Percentiles rank a stretch among this genome's conserved stretches.
Conservation (phyloP, 2,888 invertebrate genomes). For the Trachelus tabidus region DNA sequence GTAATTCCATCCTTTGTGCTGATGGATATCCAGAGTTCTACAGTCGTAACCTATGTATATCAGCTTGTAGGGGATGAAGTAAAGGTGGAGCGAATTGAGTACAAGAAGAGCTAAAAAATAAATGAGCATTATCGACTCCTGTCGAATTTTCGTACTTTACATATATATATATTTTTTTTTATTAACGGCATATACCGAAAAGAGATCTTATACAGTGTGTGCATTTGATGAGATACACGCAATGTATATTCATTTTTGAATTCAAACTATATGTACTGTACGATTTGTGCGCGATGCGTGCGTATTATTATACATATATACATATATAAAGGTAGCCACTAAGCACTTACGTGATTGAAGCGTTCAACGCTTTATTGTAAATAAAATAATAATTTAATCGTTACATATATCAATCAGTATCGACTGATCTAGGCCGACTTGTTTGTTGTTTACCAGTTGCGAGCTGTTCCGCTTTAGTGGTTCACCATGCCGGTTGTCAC, state of each 20-base stretch:
- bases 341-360: constrained; percentile 1
- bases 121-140: too few relatives aligned
- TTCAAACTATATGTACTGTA: not conserved
- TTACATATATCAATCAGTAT: not conserved
- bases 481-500: constrained; percentile 33
- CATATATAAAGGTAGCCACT: too few relatives aligned
- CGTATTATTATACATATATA: too few relatives aligned
- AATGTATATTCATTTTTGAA: too few relatives aligned
- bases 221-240: too few relatives aligned
- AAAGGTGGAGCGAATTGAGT: constrained; percentile 98
- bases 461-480: constrained; percentile 8
- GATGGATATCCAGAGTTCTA: constrained; percentile 98
- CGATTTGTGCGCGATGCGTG: not conserved
- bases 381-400: constrained; percentile 33
- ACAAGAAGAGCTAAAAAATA: constrained; percentile 82
- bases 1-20: constrained; percentile 97
- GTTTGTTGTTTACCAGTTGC: not conserved
- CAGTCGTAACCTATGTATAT: constrained; percentile 98
- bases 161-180: not conserved
- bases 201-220: not conserved
- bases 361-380: constrained; percentile 33
- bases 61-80: constrained; percentile 97
- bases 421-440: not conserved
- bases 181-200: not conserved
- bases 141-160: too few relatives aligned